These are phyloP conservation scores for Ceyx cyanopectus DNA, from an alignment of 2,113 vertebrate genomes.

Conservation along the genomic window DNA sequence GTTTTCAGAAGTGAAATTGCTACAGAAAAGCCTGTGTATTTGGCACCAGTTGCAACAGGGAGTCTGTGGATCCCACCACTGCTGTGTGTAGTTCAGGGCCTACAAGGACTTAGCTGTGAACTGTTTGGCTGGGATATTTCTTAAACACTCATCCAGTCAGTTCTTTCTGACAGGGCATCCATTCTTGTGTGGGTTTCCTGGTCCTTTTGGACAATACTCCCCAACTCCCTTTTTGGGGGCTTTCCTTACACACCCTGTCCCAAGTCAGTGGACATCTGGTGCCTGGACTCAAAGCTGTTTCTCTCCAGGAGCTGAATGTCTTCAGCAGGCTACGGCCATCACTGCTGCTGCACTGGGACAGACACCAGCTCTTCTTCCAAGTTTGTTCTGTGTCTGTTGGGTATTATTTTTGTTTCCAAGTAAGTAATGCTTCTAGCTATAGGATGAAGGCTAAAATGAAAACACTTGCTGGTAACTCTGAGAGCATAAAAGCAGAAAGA, in stretches of 20 bases:
- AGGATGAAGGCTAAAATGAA: not conserved
- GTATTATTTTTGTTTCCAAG: not conserved
- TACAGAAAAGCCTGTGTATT: not conserved
- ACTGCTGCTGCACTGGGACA: not conserved
- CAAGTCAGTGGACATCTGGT: not conserved
- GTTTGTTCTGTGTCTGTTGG: not conserved
- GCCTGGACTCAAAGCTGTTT: not conserved
- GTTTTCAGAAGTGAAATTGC: not conserved
- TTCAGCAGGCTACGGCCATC: not conserved
- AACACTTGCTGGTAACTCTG: not conserved
- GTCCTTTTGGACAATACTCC: not conserved
- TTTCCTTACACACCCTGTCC: not conserved
- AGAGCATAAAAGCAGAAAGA: not conserved
- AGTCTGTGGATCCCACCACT: not conserved
- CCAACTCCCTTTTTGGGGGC: not conserved
- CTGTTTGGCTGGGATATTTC: not conserved
- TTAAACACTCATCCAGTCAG: not conserved
- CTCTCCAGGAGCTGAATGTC: not conserved
- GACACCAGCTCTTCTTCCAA: not conserved
- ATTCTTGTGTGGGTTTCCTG: not conserved
- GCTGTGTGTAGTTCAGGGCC: not conserved
- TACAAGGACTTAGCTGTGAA: not conserved
- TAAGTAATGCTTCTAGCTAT: not conserved
- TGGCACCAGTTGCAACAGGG: not conserved
- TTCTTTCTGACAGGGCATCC: not conserved